Percentiles rank a stretch among this genome's conserved stretches.
These are phyloP conservation scores for Apamea anceps DNA, from an alignment of 2,888 invertebrate genomes.

Conservation along the genomic window DNA sequence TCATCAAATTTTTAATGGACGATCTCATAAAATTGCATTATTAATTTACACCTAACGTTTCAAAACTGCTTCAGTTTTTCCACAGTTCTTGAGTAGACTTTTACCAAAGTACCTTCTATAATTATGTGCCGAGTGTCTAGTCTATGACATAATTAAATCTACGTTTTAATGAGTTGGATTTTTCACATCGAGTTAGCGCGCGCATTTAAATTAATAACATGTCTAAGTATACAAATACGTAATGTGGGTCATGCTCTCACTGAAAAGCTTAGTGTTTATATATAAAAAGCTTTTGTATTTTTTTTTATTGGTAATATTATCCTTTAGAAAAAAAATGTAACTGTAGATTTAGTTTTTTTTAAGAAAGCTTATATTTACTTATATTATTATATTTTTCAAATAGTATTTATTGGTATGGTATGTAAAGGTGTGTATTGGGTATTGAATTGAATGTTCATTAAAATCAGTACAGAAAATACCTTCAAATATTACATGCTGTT, in stretches of 20 bases:
- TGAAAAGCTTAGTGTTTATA: slow-evolving; percentile 34
- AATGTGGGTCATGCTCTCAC: slow-evolving; percentile 32
- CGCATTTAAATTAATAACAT: slow-evolving; percentile 62
- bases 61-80: slow-evolving; percentile 37
- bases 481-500: neutral
- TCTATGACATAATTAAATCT: slow-evolving; percentile 68
- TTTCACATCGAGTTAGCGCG: slow-evolving; percentile 54
- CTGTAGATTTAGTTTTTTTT: too few species aligned
- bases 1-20: slow-evolving; percentile 6
- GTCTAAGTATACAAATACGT: slow-evolving; percentile 40
- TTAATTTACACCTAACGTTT: slow-evolving; percentile 42
- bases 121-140: slow-evolving; percentile 63
- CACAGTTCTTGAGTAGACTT: slow-evolving; percentile 43
- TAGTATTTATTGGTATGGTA: too few species aligned
- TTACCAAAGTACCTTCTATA: slow-evolving; percentile 54
- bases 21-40: slow-evolving; percentile 29
- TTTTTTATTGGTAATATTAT: neutral
- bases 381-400: too few species aligned
- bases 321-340: neutral
- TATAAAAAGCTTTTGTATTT: slow-evolving; percentile 25
- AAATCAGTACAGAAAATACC: too few species aligned
- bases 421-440: too few species aligned
- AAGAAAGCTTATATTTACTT: too few species aligned
- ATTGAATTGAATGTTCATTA: too few species aligned
- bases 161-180: slow-evolving; percentile 69